A percentile compares a stretch with the other conserved stretches of the same genome.
Conservation (phyloP, 2,113 vertebrate genomes). For the Phodopus roborovskii region DNA sequence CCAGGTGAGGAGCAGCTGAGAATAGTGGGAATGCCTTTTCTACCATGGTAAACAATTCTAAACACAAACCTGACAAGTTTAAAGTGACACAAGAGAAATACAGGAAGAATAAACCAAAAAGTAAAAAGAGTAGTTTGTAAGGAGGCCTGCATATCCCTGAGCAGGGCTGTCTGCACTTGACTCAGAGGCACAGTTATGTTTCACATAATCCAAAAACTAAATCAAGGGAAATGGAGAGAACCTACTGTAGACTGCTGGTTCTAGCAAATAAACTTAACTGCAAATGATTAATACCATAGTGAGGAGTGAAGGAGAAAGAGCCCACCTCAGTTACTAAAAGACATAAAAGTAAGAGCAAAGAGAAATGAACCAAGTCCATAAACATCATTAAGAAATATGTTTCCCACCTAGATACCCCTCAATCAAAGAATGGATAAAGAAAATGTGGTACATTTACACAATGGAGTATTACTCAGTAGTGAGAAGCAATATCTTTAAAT, state of each 20-base stretch:
- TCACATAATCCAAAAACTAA: not conserved
- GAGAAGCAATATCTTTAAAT: no score
- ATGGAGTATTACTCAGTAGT: no score
- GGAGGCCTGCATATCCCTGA: not conserved
- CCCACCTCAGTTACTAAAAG: not conserved
- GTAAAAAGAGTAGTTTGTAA: not conserved
- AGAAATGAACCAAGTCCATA: not conserved
- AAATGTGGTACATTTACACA: no score
- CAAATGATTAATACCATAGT: not conserved
- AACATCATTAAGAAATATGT: not conserved
- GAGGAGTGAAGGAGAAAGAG: not conserved
- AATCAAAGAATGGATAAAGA: no score
- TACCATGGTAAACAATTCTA: not conserved
- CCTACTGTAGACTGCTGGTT: not conserved
- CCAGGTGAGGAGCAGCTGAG: not conserved
- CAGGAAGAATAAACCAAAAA: not conserved
- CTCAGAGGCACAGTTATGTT: not conserved
- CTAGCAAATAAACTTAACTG: not conserved
- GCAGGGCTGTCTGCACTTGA: not conserved
- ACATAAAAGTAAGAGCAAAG: not conserved
- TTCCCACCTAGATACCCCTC: not conserved
- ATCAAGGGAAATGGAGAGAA: not conserved
- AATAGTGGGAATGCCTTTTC: not conserved
- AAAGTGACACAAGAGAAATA: conserved; percentile 46
- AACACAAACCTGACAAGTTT: not conserved